A percentile compares a stretch with the other conserved stretches of the same genome.
Evolutionary conservation across 2,797 vertebrate genomes (phyloP).

Genomic region (Melanotaenia parkinsoni): DNA sequence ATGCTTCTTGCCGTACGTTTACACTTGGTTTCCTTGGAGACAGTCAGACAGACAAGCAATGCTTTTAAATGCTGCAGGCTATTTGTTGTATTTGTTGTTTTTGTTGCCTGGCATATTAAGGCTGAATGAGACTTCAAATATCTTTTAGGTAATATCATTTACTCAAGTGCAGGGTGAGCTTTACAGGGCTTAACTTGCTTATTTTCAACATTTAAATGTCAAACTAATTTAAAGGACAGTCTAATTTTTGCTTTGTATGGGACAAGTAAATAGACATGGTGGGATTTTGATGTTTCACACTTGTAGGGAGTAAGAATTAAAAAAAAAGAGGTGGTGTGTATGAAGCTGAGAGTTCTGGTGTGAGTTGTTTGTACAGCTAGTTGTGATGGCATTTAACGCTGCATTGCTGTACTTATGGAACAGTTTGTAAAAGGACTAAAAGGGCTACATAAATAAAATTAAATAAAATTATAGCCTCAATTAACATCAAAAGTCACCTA

Average conservation of each 20-base stretch:
- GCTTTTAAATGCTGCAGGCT: constrained; percentile 41
- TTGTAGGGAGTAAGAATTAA: too few relatives aligned
- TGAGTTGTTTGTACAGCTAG: neutral
- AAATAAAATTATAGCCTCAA: neutral
- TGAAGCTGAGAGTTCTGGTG: too few relatives aligned
- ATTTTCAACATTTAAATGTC: neutral
- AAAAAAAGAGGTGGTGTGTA: too few relatives aligned
- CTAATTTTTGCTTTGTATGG: too few relatives aligned
- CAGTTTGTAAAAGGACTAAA: too few relatives aligned
- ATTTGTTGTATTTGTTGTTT: constrained; percentile 1
- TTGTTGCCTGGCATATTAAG: neutral
- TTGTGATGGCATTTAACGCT: neutral
- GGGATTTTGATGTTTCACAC: too few relatives aligned
- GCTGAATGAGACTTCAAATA: neutral
- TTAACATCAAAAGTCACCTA: neutral
- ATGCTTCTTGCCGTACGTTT: constrained; percentile 75
- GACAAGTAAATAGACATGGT: too few relatives aligned
- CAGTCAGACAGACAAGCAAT: constrained; percentile 41
- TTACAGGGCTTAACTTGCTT: too few relatives aligned
- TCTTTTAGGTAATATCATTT: neutral
- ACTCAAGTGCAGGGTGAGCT: neutral
- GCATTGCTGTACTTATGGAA: neutral
- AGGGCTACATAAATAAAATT: too few relatives aligned
- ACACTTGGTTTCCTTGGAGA: constrained; percentile 79
- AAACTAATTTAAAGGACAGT: neutral